These are phyloP conservation scores for Sula dactylatra DNA, from an alignment of 2,113 vertebrate species.

Conservation along the genomic window DNA sequence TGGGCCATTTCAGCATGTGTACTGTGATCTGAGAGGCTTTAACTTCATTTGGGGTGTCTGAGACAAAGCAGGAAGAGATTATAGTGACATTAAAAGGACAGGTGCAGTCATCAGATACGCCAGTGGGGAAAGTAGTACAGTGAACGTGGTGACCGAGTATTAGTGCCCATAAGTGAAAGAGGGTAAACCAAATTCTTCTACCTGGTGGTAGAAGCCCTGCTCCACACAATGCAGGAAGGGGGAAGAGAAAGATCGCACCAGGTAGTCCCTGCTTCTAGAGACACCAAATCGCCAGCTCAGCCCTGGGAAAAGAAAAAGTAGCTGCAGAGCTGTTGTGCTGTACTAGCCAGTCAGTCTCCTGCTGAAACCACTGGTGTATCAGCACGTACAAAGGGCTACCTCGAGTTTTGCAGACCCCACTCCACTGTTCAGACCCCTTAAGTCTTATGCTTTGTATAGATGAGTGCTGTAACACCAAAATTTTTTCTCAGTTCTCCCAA, in stretches of 20 bases:
- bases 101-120: neutral
- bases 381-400: neutral
- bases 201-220: neutral
- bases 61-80: neutral
- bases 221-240: neutral
- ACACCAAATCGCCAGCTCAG: neutral
- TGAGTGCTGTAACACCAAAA: neutral
- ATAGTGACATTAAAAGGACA: neutral
- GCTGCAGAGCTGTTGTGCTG: neutral
- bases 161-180: neutral
- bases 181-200: neutral
- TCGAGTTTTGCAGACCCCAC: neutral
- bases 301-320: neutral
- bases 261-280: neutral
- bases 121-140: neutral
- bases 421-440: neutral
- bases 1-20: neutral
- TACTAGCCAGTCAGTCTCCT: neutral
- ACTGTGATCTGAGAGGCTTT: neutral
- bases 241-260: neutral
- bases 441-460: neutral
- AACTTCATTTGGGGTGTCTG: neutral
- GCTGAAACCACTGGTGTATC: neutral
- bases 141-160: neutral
- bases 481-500: neutral